phyloP scores from a whole-genome alignment of 2,888 invertebrate species.

The Stenodera caucasica region DNA sequence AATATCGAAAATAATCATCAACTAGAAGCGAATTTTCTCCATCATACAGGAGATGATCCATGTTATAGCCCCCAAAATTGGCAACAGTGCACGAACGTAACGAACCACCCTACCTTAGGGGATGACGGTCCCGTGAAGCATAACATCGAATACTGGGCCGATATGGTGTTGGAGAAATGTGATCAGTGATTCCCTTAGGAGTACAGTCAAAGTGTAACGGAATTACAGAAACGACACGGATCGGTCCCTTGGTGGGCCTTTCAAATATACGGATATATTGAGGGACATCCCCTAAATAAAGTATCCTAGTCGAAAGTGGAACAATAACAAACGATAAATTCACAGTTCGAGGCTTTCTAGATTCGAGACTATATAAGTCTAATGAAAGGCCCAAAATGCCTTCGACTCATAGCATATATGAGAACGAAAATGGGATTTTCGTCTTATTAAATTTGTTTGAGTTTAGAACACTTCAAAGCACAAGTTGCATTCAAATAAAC shows the following conservation, averaged over 20 bases:
- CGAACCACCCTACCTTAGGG: slow-evolving; percentile 6
- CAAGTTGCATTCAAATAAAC: background rate
- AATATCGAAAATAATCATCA: too few species aligned
- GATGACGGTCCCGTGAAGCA: slow-evolving; percentile 6
- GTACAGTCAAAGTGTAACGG: slow-evolving; percentile 36
- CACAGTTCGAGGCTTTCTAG: too few species aligned
- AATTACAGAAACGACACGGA: slow-evolving; percentile 38
- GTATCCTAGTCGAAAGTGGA: background rate
- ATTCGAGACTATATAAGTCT: background rate
- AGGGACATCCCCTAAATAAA: background rate
- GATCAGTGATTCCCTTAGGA: slow-evolving; percentile 32
- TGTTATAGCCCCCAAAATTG: background rate
- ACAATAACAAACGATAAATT: background rate
- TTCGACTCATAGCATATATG: background rate
- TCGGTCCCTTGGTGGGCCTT: slow-evolving; percentile 34
- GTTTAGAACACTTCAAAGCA: background rate
- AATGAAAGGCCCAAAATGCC: background rate
- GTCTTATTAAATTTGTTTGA: background rate
- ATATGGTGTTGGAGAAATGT: slow-evolving; percentile 23
- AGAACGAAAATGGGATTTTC: background rate
- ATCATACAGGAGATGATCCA: background rate
- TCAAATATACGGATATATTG: slow-evolving; percentile 12
- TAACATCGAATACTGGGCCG: slow-evolving; percentile 17
- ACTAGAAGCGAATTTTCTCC: background rate
- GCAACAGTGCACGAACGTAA: background rate